Evolutionary conservation across 2,797 vertebrate species (phyloP).

Genomic region (Corythornis leucogaster): DNA sequence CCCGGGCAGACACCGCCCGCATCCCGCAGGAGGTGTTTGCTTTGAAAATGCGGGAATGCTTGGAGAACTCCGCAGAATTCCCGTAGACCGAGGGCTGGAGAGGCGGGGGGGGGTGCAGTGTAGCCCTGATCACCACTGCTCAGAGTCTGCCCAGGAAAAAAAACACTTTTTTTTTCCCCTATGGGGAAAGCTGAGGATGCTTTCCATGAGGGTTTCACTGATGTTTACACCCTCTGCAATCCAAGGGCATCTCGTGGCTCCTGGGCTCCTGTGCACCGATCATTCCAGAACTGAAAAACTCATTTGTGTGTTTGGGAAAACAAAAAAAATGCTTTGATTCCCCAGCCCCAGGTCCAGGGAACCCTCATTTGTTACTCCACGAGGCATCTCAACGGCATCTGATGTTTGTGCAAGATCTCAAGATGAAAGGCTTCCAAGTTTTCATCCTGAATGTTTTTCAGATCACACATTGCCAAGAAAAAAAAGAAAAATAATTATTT

Average conservation of each 20-base stretch:
- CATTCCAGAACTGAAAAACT: not conserved
- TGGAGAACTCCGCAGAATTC: not conserved
- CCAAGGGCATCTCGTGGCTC: not conserved
- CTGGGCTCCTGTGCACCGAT: not conserved
- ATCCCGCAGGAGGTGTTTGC: accelerated
- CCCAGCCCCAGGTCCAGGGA: not conserved
- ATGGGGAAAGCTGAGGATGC: accelerated
- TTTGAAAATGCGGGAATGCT: accelerated
- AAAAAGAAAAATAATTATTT: not conserved
- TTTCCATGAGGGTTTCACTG: accelerated
- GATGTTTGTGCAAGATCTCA: not conserved
- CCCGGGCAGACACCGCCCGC: accelerated
- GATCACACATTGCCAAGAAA: not conserved
- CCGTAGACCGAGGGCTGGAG: accelerated
- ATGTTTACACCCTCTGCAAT: not conserved
- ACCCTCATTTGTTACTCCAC: not conserved
- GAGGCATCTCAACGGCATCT: not conserved
- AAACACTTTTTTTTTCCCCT: accelerated
- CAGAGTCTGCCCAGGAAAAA: not conserved
- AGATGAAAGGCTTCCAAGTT: not conserved
- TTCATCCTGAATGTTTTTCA: not conserved
- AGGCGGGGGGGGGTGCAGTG: too few relatives aligned
- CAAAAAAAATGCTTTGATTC: not conserved
- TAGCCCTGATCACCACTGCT: accelerated
- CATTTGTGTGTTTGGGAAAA: not conserved